Percentiles rank a stretch among this genome's conserved stretches.
phyloP scores from a whole-genome alignment of 2,797 vertebrate species.

The Mallotus villosus region DNA sequence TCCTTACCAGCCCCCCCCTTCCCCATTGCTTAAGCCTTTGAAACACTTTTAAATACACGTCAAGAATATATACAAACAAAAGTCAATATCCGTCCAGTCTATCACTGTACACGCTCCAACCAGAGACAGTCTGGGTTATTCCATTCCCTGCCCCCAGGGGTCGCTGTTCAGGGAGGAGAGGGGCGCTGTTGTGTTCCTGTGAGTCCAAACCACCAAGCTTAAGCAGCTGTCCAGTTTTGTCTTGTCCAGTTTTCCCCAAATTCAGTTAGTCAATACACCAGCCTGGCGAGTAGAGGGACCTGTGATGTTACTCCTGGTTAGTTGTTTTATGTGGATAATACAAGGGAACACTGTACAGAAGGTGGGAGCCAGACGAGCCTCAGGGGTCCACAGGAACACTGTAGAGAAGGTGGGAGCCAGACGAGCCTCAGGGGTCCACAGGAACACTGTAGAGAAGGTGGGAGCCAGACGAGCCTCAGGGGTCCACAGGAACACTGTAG shows the following conservation, averaged over 20 bases:
- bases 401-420: background rate
- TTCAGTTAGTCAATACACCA: background rate
- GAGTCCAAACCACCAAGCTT: background rate
- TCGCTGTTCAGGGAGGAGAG: constrained; percentile 17
- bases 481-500: background rate
- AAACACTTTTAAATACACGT: constrained; percentile 73
- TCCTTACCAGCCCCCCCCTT: constrained; percentile 17
- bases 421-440: background rate
- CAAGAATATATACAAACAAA: constrained; percentile 74
- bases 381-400: too few species aligned
- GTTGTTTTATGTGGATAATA: background rate
- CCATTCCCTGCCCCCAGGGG: constrained; percentile 5
- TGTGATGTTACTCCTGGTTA: background rate
- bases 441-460: background rate
- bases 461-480: background rate
- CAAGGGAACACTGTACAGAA: too few species aligned
- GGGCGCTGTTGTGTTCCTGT: background rate
- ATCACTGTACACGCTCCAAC: constrained; percentile 48
- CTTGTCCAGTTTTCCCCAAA: background rate
- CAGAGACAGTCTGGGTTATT: constrained; percentile 18
- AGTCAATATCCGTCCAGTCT: constrained; percentile 35
- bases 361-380: too few species aligned
- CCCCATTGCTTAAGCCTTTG: constrained; percentile 49
- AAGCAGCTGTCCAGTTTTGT: background rate
- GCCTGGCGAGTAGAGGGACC: background rate